Evolutionary conservation across 2,888 invertebrate genomes (phyloP).

Genomic region (Orchestes rusci): DNA sequence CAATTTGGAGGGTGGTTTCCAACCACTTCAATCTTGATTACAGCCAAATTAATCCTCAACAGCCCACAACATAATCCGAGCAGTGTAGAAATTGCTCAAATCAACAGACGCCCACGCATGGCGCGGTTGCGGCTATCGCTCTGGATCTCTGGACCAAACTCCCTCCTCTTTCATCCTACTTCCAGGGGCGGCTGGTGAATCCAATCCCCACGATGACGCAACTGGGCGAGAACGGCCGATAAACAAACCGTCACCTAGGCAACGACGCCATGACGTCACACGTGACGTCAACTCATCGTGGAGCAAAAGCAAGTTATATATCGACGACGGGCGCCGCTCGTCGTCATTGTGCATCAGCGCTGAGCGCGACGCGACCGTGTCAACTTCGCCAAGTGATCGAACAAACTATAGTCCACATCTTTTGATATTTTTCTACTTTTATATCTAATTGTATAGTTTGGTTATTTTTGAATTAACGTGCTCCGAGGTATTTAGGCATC

Average conservation of each 20-base stretch:
- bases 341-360: slow-evolving; percentile 40
- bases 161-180: too few species aligned
- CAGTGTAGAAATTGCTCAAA: too few species aligned
- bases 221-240: slow-evolving; percentile 47
- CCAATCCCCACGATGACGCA: slow-evolving; percentile 50
- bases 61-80: too few species aligned
- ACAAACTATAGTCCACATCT: slow-evolving; percentile 43
- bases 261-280: slow-evolving; percentile 39
- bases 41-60: too few species aligned
- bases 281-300: slow-evolving; percentile 43
- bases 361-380: slow-evolving; percentile 35
- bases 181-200: slow-evolving; percentile 20
- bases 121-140: neutral
- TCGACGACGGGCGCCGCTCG: slow-evolving; percentile 37
- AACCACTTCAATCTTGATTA: too few species aligned
- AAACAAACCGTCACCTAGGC: slow-evolving; percentile 42
- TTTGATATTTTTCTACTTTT: slow-evolving; percentile 45
- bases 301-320: slow-evolving; percentile 39
- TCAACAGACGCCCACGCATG: neutral
- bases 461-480: slow-evolving; percentile 36
- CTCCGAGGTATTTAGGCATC: slow-evolving; percentile 36
- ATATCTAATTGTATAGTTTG: slow-evolving; percentile 44
- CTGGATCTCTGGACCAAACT: too few species aligned
- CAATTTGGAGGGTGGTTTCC: too few species aligned
- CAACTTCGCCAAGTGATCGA: slow-evolving; percentile 25